These are phyloP conservation scores for Caenorhabditis sp. DNA, from an alignment of 2,888 invertebrate species.

Conservation along the genomic window DNA sequence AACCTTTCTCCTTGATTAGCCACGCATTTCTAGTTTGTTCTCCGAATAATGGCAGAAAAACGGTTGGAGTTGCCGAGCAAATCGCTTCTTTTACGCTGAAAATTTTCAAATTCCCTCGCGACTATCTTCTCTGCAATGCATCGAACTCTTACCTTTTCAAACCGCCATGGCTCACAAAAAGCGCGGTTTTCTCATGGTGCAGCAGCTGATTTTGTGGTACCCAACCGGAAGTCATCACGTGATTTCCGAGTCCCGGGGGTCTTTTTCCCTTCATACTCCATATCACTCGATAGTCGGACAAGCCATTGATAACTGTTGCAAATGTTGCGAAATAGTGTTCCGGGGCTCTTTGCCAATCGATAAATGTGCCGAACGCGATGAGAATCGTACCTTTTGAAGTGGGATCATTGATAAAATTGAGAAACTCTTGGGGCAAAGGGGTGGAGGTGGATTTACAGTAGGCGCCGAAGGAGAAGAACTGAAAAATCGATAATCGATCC, in stretches of 20 bases:
- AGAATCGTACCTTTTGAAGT: slow-evolving; percentile 55
- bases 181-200: slow-evolving; percentile 54
- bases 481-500: neutral
- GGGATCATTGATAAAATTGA: slow-evolving; percentile 43
- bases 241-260: slow-evolving; percentile 25
- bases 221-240: slow-evolving; percentile 50
- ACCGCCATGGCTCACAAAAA: slow-evolving; percentile 64
- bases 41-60: slow-evolving; percentile 53
- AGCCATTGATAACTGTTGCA: slow-evolving; percentile 31
- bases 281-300: slow-evolving; percentile 41
- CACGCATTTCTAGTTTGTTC: slow-evolving; percentile 53
- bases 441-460: slow-evolving; percentile 38
- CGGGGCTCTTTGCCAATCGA: slow-evolving; percentile 56
- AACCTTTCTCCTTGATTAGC: slow-evolving; percentile 48
- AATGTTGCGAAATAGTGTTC: slow-evolving; percentile 43
- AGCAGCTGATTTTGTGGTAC: slow-evolving; percentile 57
- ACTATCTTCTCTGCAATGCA: neutral
- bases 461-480: slow-evolving; percentile 56
- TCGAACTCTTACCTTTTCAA: slow-evolving; percentile 54
- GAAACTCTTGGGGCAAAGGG: slow-evolving; percentile 24
- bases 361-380: slow-evolving; percentile 57
- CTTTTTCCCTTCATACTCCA: slow-evolving; percentile 54
- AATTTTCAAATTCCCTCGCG: neutral
- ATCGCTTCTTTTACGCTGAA: slow-evolving; percentile 53
- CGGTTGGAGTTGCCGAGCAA: slow-evolving; percentile 47